Conservation (phyloP, 2,888 invertebrate genomes). For the Drosophila borborema region DNA sequence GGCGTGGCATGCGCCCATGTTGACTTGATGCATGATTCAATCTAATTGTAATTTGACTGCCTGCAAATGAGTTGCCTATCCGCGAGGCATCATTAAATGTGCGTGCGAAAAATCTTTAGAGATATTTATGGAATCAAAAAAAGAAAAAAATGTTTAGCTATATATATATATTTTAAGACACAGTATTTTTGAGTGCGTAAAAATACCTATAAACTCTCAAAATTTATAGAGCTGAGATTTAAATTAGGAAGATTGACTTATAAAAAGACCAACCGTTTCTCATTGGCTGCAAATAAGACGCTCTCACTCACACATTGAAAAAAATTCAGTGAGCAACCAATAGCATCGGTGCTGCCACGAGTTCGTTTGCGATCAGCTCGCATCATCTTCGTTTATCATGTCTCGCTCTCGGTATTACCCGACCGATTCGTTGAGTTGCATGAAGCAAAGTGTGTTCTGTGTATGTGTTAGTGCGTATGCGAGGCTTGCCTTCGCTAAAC, state of each 20-base stretch:
- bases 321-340: too few species aligned
- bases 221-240: neutral
- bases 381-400: too few species aligned
- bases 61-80: constrained; percentile 27
- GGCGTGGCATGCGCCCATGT: constrained; percentile 3
- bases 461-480: too few species aligned
- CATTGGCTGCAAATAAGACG: too few species aligned
- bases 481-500: too few species aligned
- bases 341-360: too few species aligned
- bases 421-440: too few species aligned
- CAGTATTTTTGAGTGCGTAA: neutral
- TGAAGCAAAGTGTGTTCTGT: too few species aligned
- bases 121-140: neutral
- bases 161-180: neutral
- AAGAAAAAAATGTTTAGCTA: fast-evolving
- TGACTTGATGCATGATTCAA: constrained; percentile 13
- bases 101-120: neutral
- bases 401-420: too few species aligned
- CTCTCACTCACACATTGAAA: too few species aligned
- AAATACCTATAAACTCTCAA: neutral
- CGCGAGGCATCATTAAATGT: constrained; percentile 6
- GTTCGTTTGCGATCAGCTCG: too few species aligned
- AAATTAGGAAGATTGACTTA: neutral
- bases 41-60: constrained; percentile 46
- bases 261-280: too few species aligned